Evolutionary conservation across 2,888 invertebrate genomes (phyloP).

Genomic region (Chirona hameri): DNA sequence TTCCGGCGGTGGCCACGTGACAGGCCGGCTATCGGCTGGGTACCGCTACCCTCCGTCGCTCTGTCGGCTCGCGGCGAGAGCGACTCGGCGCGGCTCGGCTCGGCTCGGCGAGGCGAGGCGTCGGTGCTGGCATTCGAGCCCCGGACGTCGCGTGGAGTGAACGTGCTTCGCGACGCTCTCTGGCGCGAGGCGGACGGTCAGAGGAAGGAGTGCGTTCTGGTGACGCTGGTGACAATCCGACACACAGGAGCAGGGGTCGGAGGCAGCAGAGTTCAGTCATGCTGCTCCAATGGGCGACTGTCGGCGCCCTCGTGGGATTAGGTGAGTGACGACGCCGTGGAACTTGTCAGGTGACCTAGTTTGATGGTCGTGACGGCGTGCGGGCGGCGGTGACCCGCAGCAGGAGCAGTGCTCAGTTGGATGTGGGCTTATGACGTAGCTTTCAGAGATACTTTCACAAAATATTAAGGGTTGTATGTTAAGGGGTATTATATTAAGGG

Average conservation of each 20-base stretch:
- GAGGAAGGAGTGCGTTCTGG: no score
- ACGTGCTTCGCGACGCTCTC: not conserved
- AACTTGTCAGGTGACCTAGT: not conserved
- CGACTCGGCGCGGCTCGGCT: not conserved
- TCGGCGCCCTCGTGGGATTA: not conserved
- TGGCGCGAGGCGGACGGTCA: no score
- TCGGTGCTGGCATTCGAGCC: not conserved
- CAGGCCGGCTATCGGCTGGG: not conserved
- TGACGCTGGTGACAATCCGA: no score
- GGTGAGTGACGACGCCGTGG: not conserved
- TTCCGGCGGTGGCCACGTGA: not conserved
- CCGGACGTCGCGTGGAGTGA: not conserved
- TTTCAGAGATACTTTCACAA: no score
- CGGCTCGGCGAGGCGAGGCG: not conserved
- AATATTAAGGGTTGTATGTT: no score
- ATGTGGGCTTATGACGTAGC: no score
- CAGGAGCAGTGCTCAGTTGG: no score
- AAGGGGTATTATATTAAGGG: no score
- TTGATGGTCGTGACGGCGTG: not conserved
- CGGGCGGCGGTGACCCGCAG: no score
- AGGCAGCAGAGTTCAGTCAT: not conserved
- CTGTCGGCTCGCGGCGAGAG: not conserved
- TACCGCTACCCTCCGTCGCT: not conserved
- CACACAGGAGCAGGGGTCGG: no score
- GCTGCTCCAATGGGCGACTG: not conserved